Evolutionary conservation across 2,797 vertebrate species (phyloP).

Genomic region (Alfaro cultratus): DNA sequence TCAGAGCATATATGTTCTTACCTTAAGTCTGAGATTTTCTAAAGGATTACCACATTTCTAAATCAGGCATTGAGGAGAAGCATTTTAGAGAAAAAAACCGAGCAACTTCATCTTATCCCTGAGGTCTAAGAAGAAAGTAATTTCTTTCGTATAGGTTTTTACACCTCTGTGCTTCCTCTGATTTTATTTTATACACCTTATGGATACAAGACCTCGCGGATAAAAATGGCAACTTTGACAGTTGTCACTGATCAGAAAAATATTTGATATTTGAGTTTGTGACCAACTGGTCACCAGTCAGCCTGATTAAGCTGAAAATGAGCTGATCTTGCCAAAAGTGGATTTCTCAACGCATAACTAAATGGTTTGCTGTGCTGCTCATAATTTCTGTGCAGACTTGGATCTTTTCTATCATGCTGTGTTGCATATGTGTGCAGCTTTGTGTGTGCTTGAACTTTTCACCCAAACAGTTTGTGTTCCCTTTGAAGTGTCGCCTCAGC

Average conservation of each 20-base stretch:
- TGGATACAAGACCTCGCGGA: neutral
- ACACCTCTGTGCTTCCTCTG: neutral
- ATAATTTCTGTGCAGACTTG: constrained; percentile 4
- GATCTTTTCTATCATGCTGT: constrained; percentile 25
- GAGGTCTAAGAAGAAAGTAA: neutral
- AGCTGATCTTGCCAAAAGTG: neutral
- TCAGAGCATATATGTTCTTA: neutral
- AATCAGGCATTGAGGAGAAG: neutral
- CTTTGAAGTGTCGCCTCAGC: constrained; percentile 64
- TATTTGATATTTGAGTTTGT: neutral
- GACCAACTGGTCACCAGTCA: neutral
- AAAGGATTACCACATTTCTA: neutral
- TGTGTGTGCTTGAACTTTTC: constrained; percentile 43
- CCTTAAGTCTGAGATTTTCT: neutral
- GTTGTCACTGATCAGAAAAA: neutral
- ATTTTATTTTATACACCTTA: neutral
- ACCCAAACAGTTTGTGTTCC: constrained; percentile 54
- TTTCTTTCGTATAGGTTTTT: neutral
- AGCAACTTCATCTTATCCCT: neutral
- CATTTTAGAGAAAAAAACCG: neutral
- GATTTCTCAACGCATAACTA: neutral
- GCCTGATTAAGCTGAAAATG: neutral
- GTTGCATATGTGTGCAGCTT: constrained; percentile 7
- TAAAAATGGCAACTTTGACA: neutral
- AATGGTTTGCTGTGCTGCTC: constrained; percentile 34